Percentiles rank a stretch among this genome's conserved stretches.
Conservation (phyloP, 2,888 invertebrate species). For the Tricholauxania praeusta region DNA sequence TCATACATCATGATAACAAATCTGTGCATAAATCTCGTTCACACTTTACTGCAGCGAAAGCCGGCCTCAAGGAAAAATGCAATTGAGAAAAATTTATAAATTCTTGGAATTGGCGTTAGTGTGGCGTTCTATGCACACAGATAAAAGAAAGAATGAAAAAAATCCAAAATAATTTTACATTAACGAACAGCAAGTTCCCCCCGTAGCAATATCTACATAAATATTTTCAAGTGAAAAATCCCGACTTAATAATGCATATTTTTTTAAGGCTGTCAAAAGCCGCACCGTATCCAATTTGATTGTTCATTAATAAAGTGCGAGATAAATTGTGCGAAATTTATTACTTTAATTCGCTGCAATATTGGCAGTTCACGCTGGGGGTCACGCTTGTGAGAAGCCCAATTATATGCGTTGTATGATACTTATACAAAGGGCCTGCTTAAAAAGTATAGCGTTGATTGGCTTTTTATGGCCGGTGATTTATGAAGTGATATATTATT, state of each 20-base stretch:
- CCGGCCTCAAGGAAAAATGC: too few relatives aligned
- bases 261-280: slow-evolving; percentile 12
- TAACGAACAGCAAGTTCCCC: not conserved
- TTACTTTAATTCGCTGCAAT: not conserved
- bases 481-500: not conserved
- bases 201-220: not conserved
- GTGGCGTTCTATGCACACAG: too few relatives aligned
- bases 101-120: too few relatives aligned
- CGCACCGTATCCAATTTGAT: slow-evolving; percentile 12
- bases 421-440: not conserved
- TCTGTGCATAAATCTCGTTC: too few relatives aligned
- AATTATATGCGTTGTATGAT: not conserved
- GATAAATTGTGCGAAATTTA: slow-evolving; percentile 27
- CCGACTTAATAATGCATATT: not conserved
- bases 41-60: too few relatives aligned
- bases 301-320: slow-evolving; percentile 21
- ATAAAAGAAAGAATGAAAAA: not conserved
- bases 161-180: not conserved
- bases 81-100: too few relatives aligned
- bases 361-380: not conserved
- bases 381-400: not conserved
- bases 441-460: not conserved
- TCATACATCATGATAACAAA: too few relatives aligned
- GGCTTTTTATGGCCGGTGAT: slow-evolving; percentile 1
- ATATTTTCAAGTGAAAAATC: not conserved